Evolutionary conservation across 2,797 vertebrate species (phyloP).

Genomic region (Spea hammondii): DNA sequence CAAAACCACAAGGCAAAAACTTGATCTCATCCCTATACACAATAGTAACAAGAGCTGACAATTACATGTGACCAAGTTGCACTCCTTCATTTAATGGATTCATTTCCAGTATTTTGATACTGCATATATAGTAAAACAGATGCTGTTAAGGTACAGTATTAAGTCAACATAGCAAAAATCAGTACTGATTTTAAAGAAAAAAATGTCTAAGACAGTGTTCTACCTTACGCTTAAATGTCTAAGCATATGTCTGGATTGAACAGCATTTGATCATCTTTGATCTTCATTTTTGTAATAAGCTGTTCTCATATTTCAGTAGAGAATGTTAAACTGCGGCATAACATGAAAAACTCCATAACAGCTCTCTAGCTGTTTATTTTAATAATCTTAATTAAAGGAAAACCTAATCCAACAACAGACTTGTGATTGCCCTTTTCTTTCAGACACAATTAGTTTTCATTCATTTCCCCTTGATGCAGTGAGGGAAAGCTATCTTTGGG

Average conservation of each 20-base stretch:
- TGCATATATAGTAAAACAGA: no score
- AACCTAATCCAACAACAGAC: constrained; percentile 59
- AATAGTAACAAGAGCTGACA: no score
- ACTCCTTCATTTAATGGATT: no score
- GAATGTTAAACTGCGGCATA: constrained; percentile 62
- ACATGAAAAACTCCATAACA: constrained; percentile 56
- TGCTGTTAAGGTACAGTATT: no score
- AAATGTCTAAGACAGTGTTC: background rate
- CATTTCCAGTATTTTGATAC: no score
- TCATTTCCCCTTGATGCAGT: constrained; percentile 73
- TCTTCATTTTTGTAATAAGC: constrained; percentile 58
- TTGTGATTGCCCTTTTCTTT: constrained; percentile 64
- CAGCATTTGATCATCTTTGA: constrained; percentile 51
- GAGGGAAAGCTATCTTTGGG: constrained; percentile 70
- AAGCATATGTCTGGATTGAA: constrained; percentile 52
- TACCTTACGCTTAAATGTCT: constrained; percentile 47
- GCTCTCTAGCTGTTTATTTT: constrained; percentile 60
- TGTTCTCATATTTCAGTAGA: constrained; percentile 61
- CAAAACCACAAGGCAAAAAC: no score
- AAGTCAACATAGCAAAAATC: no score
- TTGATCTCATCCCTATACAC: no score
- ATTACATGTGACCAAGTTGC: no score
- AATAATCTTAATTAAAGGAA: constrained; percentile 63
- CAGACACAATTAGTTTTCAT: constrained; percentile 74
- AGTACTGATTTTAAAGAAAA: no score